Percentiles rank a stretch among this genome's conserved stretches.
phyloP scores from a whole-genome alignment of 2,113 vertebrate species.

The Acrocephalus arundinaceus region DNA sequence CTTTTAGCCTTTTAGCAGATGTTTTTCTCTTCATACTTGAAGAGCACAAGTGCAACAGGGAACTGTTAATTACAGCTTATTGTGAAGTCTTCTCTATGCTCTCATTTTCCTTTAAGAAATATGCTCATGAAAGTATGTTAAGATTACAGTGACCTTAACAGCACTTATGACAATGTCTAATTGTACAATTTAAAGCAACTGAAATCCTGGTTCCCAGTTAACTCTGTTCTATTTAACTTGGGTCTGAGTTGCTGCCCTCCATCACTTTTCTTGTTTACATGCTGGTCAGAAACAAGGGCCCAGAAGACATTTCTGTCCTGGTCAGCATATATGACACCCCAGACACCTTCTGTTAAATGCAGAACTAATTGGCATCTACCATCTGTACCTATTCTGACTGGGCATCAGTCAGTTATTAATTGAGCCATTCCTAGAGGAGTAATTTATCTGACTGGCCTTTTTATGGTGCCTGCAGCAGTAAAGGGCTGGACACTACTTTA shows the following conservation, averaged over 20 bases:
- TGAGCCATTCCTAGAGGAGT: background rate
- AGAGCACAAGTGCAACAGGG: background rate
- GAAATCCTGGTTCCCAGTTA: background rate
- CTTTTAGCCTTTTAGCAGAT: background rate
- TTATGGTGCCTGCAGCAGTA: background rate
- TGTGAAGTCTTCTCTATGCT: background rate
- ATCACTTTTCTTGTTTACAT: background rate
- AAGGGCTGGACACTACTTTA: background rate
- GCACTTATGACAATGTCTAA: background rate
- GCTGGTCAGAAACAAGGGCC: background rate
- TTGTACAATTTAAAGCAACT: background rate
- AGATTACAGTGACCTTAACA: background rate
- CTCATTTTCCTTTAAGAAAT: background rate
- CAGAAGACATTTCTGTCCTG: background rate
- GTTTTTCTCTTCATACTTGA: background rate
- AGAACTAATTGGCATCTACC: background rate
- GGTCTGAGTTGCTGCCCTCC: background rate
- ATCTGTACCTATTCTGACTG: background rate
- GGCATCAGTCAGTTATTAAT: background rate
- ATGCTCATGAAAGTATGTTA: background rate
- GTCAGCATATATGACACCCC: background rate
- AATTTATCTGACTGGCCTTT: background rate
- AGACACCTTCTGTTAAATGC: background rate
- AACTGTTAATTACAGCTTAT: background rate
- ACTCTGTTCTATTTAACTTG: background rate